Evolutionary conservation across 2,888 invertebrate species (phyloP).

Genomic region (Ochlodes sylvanus): DNA sequence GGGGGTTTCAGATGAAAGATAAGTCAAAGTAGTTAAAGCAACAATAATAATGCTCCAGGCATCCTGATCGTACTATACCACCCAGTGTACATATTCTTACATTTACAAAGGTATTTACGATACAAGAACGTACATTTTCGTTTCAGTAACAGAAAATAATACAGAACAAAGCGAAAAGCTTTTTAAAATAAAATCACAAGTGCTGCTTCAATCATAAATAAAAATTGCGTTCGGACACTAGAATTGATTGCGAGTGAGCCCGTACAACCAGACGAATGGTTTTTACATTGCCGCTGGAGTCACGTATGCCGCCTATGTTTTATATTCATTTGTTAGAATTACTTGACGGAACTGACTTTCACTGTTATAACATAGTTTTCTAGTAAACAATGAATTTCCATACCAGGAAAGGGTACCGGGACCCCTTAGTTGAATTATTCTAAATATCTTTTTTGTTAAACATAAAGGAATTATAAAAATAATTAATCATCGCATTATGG

Average conservation of each 20-base stretch:
- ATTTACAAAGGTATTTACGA: background rate
- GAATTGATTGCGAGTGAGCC: constrained; percentile 33
- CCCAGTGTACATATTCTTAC: too few relatives aligned
- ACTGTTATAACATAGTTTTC: too few relatives aligned
- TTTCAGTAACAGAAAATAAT: constrained; percentile 2
- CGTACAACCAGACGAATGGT: constrained; percentile 19
- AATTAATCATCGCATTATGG: too few relatives aligned
- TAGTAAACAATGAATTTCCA: too few relatives aligned
- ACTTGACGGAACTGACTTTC: background rate
- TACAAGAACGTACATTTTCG: background rate
- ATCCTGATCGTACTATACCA: too few relatives aligned
- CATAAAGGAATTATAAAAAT: too few relatives aligned
- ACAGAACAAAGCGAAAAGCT: background rate
- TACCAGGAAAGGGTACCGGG: too few relatives aligned
- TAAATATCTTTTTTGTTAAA: too few relatives aligned
- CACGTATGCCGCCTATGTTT: constrained; percentile 12
- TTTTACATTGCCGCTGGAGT: constrained; percentile 12
- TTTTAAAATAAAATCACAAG: constrained; percentile 26
- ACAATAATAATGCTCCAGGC: too few relatives aligned
- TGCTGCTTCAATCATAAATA: constrained; percentile 25
- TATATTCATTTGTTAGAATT: constrained; percentile 13
- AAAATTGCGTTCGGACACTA: constrained; percentile 28
- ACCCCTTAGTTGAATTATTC: too few relatives aligned
- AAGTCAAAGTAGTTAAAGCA: too few relatives aligned
- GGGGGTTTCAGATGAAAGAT: too few relatives aligned